Evolutionary conservation across 2,113 vertebrate genomes (phyloP).

Genomic region (Castor canadensis): DNA sequence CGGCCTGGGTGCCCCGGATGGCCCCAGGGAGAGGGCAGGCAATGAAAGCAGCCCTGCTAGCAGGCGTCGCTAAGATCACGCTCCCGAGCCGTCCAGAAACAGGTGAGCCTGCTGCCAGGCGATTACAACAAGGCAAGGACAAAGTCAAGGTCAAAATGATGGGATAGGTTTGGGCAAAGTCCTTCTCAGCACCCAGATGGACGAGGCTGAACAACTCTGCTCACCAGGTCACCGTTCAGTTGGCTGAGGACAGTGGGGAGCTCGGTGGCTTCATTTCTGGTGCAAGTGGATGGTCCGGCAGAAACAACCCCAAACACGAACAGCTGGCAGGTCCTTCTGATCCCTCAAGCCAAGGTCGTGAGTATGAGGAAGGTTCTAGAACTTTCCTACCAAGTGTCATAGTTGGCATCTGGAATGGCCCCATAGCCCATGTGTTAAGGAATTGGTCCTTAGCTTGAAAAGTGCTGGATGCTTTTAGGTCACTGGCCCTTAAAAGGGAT

Average conservation of each 20-base stretch:
- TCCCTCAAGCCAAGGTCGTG: neutral
- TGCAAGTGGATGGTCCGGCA: neutral
- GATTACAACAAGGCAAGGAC: neutral
- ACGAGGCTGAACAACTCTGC: constrained; percentile 1
- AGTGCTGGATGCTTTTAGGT: too few relatives aligned
- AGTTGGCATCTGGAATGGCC: neutral
- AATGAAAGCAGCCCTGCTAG: neutral
- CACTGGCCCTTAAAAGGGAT: neutral
- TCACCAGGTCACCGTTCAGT: constrained; percentile 30
- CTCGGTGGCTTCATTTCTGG: neutral
- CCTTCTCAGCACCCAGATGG: constrained; percentile 50
- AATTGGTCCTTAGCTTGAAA: neutral
- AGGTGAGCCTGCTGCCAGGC: neutral
- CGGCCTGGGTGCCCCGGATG: neutral
- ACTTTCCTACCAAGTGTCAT: neutral
- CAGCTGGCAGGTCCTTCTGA: neutral
- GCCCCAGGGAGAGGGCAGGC: neutral
- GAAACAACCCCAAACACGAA: neutral
- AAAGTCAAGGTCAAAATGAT: constrained; percentile 17
- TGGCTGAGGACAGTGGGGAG: neutral
- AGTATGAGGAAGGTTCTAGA: neutral
- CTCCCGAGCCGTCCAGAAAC: neutral
- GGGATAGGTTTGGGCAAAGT: constrained; percentile 55
- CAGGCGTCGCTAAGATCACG: neutral
- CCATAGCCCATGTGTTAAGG: neutral